Conservation (phyloP, 2,888 invertebrate species). For the Limnephilus marmoratus region DNA sequence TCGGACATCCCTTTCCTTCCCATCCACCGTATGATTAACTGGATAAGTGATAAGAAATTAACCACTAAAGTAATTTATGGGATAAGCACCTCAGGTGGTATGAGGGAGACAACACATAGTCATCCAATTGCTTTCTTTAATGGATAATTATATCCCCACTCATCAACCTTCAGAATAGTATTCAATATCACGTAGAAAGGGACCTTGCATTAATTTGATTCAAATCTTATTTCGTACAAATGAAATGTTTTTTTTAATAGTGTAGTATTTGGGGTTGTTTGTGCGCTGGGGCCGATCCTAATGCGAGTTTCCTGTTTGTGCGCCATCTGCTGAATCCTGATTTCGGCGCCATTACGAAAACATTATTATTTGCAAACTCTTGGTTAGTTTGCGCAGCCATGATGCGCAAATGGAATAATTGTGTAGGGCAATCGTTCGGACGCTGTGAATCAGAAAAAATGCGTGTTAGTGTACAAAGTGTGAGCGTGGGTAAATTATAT, state of each 20-base stretch:
- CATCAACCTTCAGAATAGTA: not conserved
- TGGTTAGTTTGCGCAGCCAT: conserved; percentile 19
- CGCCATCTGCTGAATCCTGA: conserved; percentile 47
- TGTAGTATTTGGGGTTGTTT: not conserved
- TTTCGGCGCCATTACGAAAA: conserved; percentile 53
- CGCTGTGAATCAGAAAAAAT: conserved; percentile 7
- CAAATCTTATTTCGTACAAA: not conserved
- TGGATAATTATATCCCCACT: not conserved
- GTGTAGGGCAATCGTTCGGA: conserved; percentile 29
- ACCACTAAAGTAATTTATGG: conserved; percentile 58
- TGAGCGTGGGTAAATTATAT: not conserved
- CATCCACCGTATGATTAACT: conserved; percentile 52
- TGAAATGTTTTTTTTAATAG: not conserved
- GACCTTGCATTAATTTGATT: not conserved
- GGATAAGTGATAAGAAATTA: conserved; percentile 64
- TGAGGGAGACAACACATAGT: conserved; percentile 32
- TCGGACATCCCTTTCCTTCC: conserved; percentile 24
- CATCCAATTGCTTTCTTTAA: conserved; percentile 12
- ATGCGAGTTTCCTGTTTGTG: conserved; percentile 63
- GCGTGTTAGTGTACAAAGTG: not conserved
- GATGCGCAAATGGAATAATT: conserved; percentile 57
- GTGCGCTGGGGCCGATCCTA: conserved; percentile 21
- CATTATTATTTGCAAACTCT: conserved; percentile 46
- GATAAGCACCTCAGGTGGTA: conserved; percentile 2
- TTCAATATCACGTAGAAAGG: not conserved